Conservation (phyloP, 1,140 invertebrate species). For the Drosophila mayri region DNA sequence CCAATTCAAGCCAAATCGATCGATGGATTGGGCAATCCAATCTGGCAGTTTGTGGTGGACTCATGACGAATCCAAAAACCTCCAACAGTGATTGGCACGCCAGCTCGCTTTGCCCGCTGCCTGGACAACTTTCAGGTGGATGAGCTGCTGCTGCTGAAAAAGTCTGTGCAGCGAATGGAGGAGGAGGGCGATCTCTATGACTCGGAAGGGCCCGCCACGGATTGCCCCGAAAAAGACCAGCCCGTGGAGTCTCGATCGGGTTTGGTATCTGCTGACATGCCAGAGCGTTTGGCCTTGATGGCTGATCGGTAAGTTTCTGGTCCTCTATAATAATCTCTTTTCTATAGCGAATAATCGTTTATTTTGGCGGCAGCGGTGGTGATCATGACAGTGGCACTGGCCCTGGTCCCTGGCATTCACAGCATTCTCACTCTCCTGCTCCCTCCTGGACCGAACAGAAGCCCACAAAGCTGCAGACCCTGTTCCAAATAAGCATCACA, state of each 20-base stretch:
- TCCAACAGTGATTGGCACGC: slow-evolving; percentile 51
- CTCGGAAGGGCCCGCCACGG: too few relatives aligned
- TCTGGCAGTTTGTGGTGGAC: not conserved
- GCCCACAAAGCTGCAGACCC: slow-evolving; percentile 88
- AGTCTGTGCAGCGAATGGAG: slow-evolving; percentile 59
- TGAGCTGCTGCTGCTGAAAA: slow-evolving; percentile 59
- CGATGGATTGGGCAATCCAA: slow-evolving; percentile 17
- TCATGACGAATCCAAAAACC: not conserved
- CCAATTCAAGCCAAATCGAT: not conserved
- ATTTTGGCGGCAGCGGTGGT: slow-evolving; percentile 10
- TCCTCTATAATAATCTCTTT: too few relatives aligned
- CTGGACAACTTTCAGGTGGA: slow-evolving; percentile 64
- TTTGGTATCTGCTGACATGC: not conserved
- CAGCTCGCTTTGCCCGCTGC: slow-evolving; percentile 62
- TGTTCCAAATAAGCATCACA: slow-evolving; percentile 90
- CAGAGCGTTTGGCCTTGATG: slow-evolving; percentile 68
- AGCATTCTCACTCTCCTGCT: slow-evolving; percentile 23
- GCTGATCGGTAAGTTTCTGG: slow-evolving; percentile 47
- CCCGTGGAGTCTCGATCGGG: not conserved
- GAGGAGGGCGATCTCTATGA: too few relatives aligned
- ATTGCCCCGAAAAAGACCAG: not conserved
- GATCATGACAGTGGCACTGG: slow-evolving; percentile 20
- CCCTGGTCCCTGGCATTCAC: slow-evolving; percentile 13
- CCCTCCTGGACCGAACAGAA: slow-evolving; percentile 84
- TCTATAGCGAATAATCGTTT: too few relatives aligned